Conservation (phyloP, 2,113 vertebrate genomes). For the Podiceps cristatus region DNA sequence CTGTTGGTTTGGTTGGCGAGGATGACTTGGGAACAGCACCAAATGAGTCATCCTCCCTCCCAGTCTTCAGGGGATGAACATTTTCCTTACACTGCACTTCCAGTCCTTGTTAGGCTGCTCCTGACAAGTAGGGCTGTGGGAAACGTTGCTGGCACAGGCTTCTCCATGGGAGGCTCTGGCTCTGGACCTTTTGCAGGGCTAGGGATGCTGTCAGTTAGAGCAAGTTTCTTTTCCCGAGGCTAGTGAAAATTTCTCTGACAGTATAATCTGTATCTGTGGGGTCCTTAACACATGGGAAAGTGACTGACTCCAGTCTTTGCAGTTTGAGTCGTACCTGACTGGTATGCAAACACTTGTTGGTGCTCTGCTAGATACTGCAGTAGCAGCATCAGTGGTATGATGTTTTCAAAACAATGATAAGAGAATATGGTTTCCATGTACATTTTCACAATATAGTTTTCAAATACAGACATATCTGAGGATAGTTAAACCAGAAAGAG, state of each 20-base stretch:
- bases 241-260: neutral
- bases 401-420: neutral
- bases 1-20: neutral
- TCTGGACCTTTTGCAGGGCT: neutral
- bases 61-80: neutral
- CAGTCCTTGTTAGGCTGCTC: neutral
- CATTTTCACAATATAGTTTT: neutral
- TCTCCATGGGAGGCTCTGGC: neutral
- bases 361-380: neutral
- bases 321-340: neutral
- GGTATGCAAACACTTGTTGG: neutral
- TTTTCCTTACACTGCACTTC: neutral
- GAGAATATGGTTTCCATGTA: neutral
- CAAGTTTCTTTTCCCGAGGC: neutral
- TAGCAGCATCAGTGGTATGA: neutral
- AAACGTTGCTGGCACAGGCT: fast-evolving
- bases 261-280: neutral
- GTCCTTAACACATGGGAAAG: neutral
- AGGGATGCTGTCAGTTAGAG: neutral
- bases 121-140: neutral
- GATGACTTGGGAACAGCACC: neutral
- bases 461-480: neutral
- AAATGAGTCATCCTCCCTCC: neutral
- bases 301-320: neutral
- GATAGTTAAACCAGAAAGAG: neutral